phyloP scores from a whole-genome alignment of 2,888 invertebrate species.

The Thymelicus sylvestris region DNA sequence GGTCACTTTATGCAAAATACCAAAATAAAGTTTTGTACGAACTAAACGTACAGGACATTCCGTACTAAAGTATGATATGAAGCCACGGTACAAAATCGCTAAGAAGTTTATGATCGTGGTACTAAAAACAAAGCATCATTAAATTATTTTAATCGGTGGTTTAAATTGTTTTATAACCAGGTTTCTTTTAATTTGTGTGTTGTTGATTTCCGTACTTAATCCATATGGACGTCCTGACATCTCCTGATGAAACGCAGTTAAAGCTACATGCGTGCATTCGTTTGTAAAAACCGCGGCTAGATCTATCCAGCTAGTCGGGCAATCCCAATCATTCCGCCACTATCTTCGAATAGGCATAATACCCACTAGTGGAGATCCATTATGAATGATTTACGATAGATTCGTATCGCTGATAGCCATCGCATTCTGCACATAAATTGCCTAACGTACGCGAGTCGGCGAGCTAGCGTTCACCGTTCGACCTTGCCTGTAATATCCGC shows the following conservation, averaged over 20 bases:
- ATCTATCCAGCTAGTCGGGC: background rate
- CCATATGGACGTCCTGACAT: too few species aligned
- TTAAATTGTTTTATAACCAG: too few species aligned
- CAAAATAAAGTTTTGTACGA: background rate
- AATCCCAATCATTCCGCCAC: conserved; percentile 1
- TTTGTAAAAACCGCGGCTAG: background rate
- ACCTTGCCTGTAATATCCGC: conserved; percentile 45
- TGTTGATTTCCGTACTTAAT: too few species aligned
- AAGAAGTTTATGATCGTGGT: too few species aligned
- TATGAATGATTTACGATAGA: conserved; percentile 23
- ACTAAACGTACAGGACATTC: too few species aligned
- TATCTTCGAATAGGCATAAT: background rate
- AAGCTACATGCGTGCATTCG: background rate
- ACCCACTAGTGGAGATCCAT: conserved; percentile 9
- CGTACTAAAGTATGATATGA: too few species aligned
- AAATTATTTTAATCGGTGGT: too few species aligned
- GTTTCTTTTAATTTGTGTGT: too few species aligned
- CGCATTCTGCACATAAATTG: conserved; percentile 31
- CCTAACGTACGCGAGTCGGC: conserved; percentile 41
- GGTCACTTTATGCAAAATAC: too few species aligned
- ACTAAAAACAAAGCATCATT: too few species aligned
- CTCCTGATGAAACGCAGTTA: background rate
- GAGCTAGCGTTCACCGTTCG: conserved; percentile 37
- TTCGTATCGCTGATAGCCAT: conserved; percentile 23
- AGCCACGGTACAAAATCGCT: too few species aligned